Base-by-base conservation (phyloP, 1,140 invertebrate genomes). In the Drosophila navojoa region DNA sequence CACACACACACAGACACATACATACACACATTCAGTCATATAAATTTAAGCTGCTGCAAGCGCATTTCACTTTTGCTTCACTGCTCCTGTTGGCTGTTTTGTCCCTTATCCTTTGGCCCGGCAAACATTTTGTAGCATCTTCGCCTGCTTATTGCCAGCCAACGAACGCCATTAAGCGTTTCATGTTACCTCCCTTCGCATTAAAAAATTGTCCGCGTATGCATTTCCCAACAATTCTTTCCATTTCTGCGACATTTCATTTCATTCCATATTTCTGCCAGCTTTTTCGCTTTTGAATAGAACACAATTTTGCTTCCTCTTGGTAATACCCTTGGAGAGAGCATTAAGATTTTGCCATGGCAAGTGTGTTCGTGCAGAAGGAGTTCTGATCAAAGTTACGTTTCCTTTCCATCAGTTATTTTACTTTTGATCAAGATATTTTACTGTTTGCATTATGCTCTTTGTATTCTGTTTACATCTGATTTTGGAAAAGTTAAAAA, bases 101-200 rank as follows among this genome's bases (percentile, higher is more conserved):
- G 63, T 50, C 61, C 71, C 57, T 62, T 72, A 78, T 71, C 45
- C 68, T 52, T 62, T 63, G 49, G 22, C 29, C 49, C 52, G 70
- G 70, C 74, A 77, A 75, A 74, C 76, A 87, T 81, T 86, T 87
- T 82, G 82, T 81, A 82, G 82, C 81, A 86, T 81, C 82, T 87
- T 86, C 63, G 82, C 64, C 64, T 45, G 66, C 66, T 74, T 70
- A 74, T 74, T 74, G 71, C 62, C 63, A 67, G 9, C 64, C 57
- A 57, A 44, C 35, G 71, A 57, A 50, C 27, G 71, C 76, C 79
- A 87, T 86, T 86, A 86, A 87, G 81, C 82, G 81, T 86, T 85
- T 77, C 62, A 68, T 68, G 76, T 62, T 40, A 55, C 42, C 58
- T 40, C 29, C 25, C 5, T 16, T 5, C 44, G 32, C 42, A 35